Base-by-base conservation (phyloP, 2,113 vertebrate genomes). In the Eublepharis macularius region DNA sequence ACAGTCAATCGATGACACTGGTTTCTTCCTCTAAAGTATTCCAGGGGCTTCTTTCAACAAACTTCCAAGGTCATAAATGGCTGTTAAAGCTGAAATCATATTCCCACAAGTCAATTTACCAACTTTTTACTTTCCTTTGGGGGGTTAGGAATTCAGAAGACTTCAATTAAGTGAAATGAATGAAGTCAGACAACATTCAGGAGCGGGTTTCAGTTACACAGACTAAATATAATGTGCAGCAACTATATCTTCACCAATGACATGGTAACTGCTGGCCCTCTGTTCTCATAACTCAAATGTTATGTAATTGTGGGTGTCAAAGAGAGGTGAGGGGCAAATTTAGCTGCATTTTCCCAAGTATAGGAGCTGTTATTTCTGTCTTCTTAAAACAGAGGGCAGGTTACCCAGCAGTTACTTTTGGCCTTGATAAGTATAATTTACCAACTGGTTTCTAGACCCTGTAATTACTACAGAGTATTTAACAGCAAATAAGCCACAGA, bases 131-230 rank as follows among this genome's bases (percentile, higher is more conserved):
- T 63, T 34, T 34, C 54, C 24, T 57, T 60, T 16, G n/a, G 29
- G 32, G 26, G 69, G 77, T 45, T 72, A 45, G 39, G 68, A 41
- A 34, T 47, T 80, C 68, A 45, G 43, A 80, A 80, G 77, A 45
- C 39, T 47, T 63, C 39, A 63, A 39, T 65, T 85, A 87, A 83
- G 80, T 87, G 88, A 91, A 81, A 89, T 83, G 73, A 84, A 84
- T 90, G 80, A 89, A 92, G 90, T 85, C 43, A 78, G 66, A 85
- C 87, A 87, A 88, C 34, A 83, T 86, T 84, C 0, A 0, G 74
- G 60, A 47, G 80, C 75, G n/a, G 43, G 78, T 90, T 92, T 93
- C 85, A 83, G 34, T 90, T 93, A 92, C 88, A 90, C 9, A 75
- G 89, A 87, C 81, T 47, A 91, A 92, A 85, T 86, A 86, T 87